Base-by-base conservation (phyloP, 2,797 vertebrate genomes). In the Notamacropus eugenii region DNA sequence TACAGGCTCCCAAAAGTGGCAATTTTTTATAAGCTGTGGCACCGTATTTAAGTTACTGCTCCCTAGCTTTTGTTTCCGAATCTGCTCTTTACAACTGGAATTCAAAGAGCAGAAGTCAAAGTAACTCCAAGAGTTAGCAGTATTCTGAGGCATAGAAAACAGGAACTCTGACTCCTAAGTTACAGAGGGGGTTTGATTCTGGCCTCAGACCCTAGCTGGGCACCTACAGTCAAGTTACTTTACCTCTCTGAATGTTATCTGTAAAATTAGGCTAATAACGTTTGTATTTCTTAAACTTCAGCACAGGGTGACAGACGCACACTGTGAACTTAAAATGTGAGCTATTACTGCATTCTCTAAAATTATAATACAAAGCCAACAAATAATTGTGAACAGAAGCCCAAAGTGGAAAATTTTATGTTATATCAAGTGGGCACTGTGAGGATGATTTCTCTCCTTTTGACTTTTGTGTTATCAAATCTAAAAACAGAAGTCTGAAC, bases 71-170 rank as follows among this genome's bases (percentile, higher is more conserved):
- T 54, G 55, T 93, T 94, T 97, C 62, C 93, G 90, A 95, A 19
- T 91, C 93, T 91, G 40, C 50, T 94, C 93, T 93, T 96, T 90
- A 74, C 67, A 28, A 54, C 62, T 95, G 54, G 95, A 92, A 91
- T 94, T 93, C 0, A 97, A 24, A 13, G 95, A 95, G 94, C 50
- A 97, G 92, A 95, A 96, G 95, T 74, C 24, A 92, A 31, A 92
- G 96, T 94, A 96, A 93, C 40, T 91, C 22, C 93, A 82, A 22
- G 57, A 95, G 95, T 92, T 55, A 62, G 3, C 94, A 34, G 19
- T 95, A 34, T 46, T 93, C 92, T 95, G 90, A 96, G 55, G 90
- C 96, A 94, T 8, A 95, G 55, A 34, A 91, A 54, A 54, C 1
- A 91, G 14, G 29, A 96, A 93, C 22, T 6, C 57, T 91, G 90